Conservation (phyloP, 2,888 invertebrate species). For the Colletes collaris region DNA sequence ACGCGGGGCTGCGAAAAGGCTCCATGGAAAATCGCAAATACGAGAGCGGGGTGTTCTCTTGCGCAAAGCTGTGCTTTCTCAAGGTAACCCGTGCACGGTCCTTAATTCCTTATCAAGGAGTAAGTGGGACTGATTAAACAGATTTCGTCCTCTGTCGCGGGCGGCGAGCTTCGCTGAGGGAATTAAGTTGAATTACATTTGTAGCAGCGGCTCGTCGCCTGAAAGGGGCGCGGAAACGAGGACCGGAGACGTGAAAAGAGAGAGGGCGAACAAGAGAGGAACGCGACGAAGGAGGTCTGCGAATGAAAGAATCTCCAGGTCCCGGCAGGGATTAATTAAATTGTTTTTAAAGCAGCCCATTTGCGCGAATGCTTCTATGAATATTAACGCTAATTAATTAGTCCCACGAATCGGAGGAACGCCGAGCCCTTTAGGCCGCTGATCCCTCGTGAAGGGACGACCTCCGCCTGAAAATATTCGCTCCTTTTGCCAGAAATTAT, state of each 20-base stretch:
- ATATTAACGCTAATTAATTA: conserved; percentile 75
- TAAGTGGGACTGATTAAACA: conserved; percentile 68
- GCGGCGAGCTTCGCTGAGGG: conserved; percentile 35
- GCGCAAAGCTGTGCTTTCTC: conserved; percentile 18
- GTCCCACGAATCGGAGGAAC: conserved; percentile 48
- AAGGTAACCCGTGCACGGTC: conserved; percentile 25
- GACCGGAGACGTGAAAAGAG: not conserved
- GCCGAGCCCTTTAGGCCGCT: conserved; percentile 5
- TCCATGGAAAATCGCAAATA: conserved; percentile 31
- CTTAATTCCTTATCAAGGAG: conserved; percentile 66
- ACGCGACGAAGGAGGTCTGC: not conserved
- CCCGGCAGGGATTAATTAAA: conserved; percentile 60
- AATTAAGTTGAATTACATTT: conserved; percentile 67
- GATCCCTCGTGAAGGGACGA: conserved; percentile 21
- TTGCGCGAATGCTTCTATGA: conserved; percentile 62
- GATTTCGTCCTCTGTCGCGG: conserved; percentile 51
- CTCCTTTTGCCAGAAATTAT: conserved; percentile 41
- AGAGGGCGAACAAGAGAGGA: no score
- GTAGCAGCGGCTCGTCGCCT: conserved; percentile 34
- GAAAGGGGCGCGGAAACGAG: conserved; percentile 14
- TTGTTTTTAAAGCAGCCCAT: conserved; percentile 64
- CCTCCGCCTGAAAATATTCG: conserved; percentile 6
- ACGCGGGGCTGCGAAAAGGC: conserved; percentile 14
- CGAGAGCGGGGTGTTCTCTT: conserved; percentile 9
- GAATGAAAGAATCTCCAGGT: conserved; percentile 18